phyloP scores from a whole-genome alignment of 2,888 invertebrate species.

The Halocaridina rubra region DNA sequence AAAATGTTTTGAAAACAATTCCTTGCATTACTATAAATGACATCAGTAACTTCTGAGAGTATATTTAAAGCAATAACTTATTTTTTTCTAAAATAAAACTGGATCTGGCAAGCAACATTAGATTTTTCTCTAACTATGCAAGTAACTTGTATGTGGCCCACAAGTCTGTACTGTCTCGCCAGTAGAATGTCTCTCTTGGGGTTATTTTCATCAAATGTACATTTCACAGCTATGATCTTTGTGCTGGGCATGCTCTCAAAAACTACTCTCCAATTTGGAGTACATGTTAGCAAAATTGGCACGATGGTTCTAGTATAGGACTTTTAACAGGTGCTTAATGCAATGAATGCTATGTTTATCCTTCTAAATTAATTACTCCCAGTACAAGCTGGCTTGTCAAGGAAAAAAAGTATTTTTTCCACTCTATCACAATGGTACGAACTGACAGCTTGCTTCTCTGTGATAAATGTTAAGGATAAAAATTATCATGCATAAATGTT shows the following conservation, averaged over 20 bases:
- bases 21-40: background rate
- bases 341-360: background rate
- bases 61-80: background rate
- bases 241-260: constrained; percentile 37
- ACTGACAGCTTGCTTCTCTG: background rate
- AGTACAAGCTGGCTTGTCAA: too few relatives aligned
- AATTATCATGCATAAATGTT: background rate
- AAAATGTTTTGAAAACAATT: too few relatives aligned
- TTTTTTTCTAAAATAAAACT: background rate
- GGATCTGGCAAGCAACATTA: background rate
- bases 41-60: background rate
- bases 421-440: background rate
- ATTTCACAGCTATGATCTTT: constrained; percentile 32
- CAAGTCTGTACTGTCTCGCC: constrained; percentile 42
- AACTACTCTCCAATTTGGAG: constrained; percentile 46
- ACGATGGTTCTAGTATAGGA: constrained; percentile 43
- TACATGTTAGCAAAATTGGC: constrained; percentile 28
- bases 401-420: background rate
- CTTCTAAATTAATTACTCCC: constrained; percentile 10
- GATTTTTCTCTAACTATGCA: constrained; percentile 17
- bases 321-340: background rate
- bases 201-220: constrained; percentile 29
- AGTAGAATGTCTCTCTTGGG: background rate
- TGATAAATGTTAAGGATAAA: background rate
- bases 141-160: constrained; percentile 28